Evolutionary conservation across 2,797 vertebrate species (phyloP), one percentile per base, ranked within the genome.

Genomic region (Synaphobranchus kaupii): DNA sequence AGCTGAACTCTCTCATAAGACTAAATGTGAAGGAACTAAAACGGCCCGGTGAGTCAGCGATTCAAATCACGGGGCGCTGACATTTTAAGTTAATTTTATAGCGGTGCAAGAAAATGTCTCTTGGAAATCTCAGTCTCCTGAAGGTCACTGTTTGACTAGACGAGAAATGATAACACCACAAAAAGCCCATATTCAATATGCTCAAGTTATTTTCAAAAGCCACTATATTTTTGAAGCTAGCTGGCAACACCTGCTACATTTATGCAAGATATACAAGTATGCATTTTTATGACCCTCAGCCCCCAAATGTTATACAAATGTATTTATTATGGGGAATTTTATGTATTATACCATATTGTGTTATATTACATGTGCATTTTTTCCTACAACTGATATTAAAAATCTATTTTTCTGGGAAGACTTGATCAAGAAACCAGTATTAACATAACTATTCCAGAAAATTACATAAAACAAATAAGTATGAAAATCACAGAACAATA

Each of bases 21-120:
- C 44, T 4, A 50, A 39, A 81, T 20, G 44, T n/a, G 44, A 81
- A 22, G 25, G 78, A 81, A 25, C 3, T 15, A 50, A 81, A 81
- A 50, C 4, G 47, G 44, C 47, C 3, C 9, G 9, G 44, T 81
- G 44, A 48, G 7, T 81, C 78, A 81, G 47, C 10, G 78, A 47
- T 48, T 81, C 47, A 12, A 22, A 48, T 81, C 28, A 81, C 4
- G 39, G 44, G 44, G 20, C 9, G 47, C 47, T n/a, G 78, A 81
- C 78, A 78, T 78, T 78, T 76, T 44, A 44, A 47, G 39, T 78
- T 39, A 39, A 78, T 44, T 78, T 78, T 78, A 78, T 15, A 78
- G 73, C 5, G 15, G 15, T 20, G 17, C 39, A 44, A 44, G 15
- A 39, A 78, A 78, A 78, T 44, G 20, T 78, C 73, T 78, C 63